A percentile compares a stretch with the other conserved stretches of the same genome.
Evolutionary conservation across 2,797 vertebrate species (phyloP).

Genomic region (Aratinga solstitialis): DNA sequence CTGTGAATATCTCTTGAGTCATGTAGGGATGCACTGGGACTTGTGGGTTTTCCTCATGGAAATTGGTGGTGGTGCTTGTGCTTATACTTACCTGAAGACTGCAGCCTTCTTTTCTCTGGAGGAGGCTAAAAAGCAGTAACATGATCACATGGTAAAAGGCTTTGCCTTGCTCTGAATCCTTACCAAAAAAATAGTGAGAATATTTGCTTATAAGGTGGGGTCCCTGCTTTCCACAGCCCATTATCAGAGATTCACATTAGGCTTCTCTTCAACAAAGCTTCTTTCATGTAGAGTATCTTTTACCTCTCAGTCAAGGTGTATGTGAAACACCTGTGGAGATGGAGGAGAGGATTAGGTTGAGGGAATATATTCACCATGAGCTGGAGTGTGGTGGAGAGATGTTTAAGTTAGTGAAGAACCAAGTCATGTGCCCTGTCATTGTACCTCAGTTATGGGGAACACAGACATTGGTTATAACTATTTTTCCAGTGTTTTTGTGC

Average conservation of each 20-base stretch:
- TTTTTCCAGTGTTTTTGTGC: neutral
- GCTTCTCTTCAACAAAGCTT: neutral
- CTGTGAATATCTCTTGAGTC: neutral
- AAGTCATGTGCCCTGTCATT: rapidly evolving
- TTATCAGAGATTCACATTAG: neutral
- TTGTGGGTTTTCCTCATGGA: neutral
- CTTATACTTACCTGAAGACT: neutral
- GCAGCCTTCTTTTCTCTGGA: neutral
- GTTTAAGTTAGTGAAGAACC: neutral
- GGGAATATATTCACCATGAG: neutral
- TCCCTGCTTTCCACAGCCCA: rapidly evolving
- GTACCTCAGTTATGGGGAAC: neutral
- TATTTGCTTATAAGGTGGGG: neutral
- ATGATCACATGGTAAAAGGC: neutral
- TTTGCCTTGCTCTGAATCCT: neutral
- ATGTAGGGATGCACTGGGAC: neutral
- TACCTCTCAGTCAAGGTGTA: neutral
- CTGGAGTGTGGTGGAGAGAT: neutral
- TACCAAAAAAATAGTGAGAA: neutral
- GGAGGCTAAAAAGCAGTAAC: neutral
- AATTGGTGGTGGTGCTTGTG: neutral
- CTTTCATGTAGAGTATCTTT: neutral
- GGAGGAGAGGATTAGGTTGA: neutral
- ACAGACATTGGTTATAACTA: neutral
- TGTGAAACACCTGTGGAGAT: neutral